phyloP scores from a whole-genome alignment of 2,113 vertebrate genomes.

The Xenopus borealis region DNA sequence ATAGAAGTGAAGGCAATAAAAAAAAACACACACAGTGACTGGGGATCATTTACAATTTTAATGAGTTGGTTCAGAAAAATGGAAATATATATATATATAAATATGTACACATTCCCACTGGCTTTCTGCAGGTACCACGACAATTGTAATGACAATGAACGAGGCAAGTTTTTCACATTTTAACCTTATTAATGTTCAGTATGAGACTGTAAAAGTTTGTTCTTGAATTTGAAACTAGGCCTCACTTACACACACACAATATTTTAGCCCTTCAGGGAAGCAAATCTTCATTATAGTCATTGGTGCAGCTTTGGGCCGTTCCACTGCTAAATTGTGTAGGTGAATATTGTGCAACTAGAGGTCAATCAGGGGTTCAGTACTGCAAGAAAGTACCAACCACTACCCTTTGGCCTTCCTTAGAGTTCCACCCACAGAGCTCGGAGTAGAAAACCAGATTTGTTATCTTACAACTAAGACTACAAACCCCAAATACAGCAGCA shows the following conservation, averaged over 20 bases:
- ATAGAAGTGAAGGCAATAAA: neutral
- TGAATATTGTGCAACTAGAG: neutral
- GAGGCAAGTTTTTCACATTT: conserved; percentile 28
- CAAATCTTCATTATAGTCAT: neutral
- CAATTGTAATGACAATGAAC: conserved; percentile 10
- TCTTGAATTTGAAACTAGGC: no score
- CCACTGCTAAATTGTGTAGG: neutral
- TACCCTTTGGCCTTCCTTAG: neutral
- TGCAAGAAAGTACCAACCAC: neutral
- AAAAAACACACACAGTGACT: conserved; percentile 3
- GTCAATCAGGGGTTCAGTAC: neutral
- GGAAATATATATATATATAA: conserved; percentile 12
- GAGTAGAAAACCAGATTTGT: neutral
- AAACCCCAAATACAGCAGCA: conserved; percentile 41
- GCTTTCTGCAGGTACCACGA: conserved; percentile 21
- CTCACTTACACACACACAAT: neutral
- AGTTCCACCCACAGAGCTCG: neutral
- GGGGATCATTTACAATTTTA: conserved; percentile 27
- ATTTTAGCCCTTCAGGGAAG: neutral
- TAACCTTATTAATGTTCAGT: neutral
- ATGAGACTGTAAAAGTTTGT: no score
- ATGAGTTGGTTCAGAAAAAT: conserved; percentile 20
- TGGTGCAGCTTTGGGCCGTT: neutral
- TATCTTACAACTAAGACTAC: conserved; percentile 9
- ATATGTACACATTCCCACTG: neutral